Evolutionary conservation across 2,888 invertebrate species (phyloP), one percentile per base, ranked within the genome.

Genomic region (Hydriomena furcata): DNA sequence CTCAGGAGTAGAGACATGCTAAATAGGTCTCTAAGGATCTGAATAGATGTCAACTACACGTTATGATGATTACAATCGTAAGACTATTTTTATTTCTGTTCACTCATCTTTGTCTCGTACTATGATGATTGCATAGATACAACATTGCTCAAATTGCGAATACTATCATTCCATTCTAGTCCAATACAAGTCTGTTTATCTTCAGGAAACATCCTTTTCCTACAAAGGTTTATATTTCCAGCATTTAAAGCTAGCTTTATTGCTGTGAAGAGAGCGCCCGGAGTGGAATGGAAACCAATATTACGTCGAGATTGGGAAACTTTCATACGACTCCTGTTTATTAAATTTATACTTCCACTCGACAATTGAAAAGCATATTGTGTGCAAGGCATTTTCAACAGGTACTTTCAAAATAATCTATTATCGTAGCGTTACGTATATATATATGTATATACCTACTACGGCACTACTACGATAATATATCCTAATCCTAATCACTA

Each of bases 201-300:
- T n/a, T n/a, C n/a, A n/a, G n/a, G n/a, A n/a, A n/a, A 53, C 44
- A 53, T 54, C 30, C 49, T 8, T 13, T 46, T 32, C 3, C 24
- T 11, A 36, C 25, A 20, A 32, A 32, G 23, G 32, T 27, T 66
- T 58, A 63, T 63, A 60, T 61, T 59, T 59, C 58, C 52, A 56
- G 47, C 55, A 56, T 58, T 59, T 54, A 58, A 34, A 45, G 57
- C 53, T 28, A 43, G 35, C 67, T 71, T 64, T 71, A 67, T 65
- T 62, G 71, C 68, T 55, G 63, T 59, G 68, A 60, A 55, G 52
- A 58, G 58, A 42, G 57, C 60, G 47, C 60, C 40, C 54, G 55
- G 55, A 69, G 56, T 69, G 50, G 66, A 66, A 71, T 69, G 50
- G 65, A 68, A 71, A 69, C 67, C 71, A 75, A 74, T 76, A 73